Conservation (phyloP, 2,797 vertebrate genomes). For the Hoplostethus atlanticus region DNA sequence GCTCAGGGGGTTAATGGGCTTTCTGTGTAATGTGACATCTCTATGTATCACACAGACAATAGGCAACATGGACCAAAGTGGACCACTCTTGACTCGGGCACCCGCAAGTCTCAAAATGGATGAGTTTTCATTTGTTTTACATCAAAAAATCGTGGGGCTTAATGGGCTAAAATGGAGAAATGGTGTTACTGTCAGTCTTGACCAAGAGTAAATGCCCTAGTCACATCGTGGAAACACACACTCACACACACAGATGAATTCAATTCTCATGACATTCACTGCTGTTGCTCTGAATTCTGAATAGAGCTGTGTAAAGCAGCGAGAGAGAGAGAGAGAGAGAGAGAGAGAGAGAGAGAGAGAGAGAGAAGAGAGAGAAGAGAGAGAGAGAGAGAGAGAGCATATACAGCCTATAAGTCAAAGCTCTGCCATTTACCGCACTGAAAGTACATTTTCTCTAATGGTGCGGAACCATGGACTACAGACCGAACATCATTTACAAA, state of each 20-base stretch:
- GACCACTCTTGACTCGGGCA: neutral
- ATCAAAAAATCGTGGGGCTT: neutral
- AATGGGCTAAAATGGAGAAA: neutral
- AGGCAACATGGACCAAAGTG: neutral
- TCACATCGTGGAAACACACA: neutral
- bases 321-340: neutral
- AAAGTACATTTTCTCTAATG: constrained; percentile 8
- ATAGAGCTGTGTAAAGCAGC: neutral
- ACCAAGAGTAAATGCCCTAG: no score
- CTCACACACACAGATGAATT: neutral
- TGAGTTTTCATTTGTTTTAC: neutral
- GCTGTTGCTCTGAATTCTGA: neutral
- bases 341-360: neutral
- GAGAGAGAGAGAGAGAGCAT: neutral
- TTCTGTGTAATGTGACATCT: constrained; percentile 31
- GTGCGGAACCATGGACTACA: neutral
- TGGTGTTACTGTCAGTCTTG: no score
- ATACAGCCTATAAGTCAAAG: neutral
- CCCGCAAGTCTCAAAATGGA: neutral
- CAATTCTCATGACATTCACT: neutral
- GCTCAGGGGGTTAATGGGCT: constrained; percentile 62
- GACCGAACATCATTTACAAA: constrained; percentile 4
- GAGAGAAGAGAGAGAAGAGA: neutral
- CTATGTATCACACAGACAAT: neutral
- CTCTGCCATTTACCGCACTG: neutral